Base-by-base conservation (phyloP, 2,888 invertebrate species). In the Lepidocyrtoides sp. region DNA sequence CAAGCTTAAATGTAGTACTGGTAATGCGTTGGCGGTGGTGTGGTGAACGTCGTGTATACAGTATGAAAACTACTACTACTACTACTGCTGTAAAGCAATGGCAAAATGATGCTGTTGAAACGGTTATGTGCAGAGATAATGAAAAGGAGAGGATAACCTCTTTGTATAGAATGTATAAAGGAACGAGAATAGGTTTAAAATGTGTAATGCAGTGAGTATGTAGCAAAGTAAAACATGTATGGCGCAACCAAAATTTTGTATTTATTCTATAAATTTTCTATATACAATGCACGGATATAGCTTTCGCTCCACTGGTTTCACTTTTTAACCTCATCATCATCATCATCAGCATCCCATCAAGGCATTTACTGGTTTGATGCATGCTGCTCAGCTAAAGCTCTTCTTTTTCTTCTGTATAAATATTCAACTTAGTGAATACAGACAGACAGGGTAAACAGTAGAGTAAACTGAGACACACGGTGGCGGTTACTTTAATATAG, bases 401-500 rank as follows among this genome's bases (percentile, higher is more conserved):
- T n/a, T 41, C 10, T 41, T 41, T 20, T 12, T 60, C 8, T 8
- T 60, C 26, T 14, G n/a, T 66, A 66, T 66, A 26, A 66, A n/a
- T 29, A 32, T 66, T 66, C 20, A 66, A 12, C 32, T 10, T 44
- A 0, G 69, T 44, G 20, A 29, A 23, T 17, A 72, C 23, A 7
- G n/a, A 44, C n/a, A n/a, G n/a, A n/a, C n/a, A n/a, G n/a, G n/a
- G n/a, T n/a, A n/a, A n/a, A n/a, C n/a, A n/a, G n/a, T n/a, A n/a
- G 8, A 79, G 54, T 17, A 23, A 72, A 85, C 85, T 72, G 48
- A 72, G 66, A 63, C 54, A 17, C 17, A 72, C 23, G 29, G 48
- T 48, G 29, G 51, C 26, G 66, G 48, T 81, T 17, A 81, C 57
- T 81, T 26, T 8, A 51, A 84, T 84, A 51, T 84, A 84, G 83